Conservation (phyloP, 2,888 invertebrate species). For the Neria commutata region DNA sequence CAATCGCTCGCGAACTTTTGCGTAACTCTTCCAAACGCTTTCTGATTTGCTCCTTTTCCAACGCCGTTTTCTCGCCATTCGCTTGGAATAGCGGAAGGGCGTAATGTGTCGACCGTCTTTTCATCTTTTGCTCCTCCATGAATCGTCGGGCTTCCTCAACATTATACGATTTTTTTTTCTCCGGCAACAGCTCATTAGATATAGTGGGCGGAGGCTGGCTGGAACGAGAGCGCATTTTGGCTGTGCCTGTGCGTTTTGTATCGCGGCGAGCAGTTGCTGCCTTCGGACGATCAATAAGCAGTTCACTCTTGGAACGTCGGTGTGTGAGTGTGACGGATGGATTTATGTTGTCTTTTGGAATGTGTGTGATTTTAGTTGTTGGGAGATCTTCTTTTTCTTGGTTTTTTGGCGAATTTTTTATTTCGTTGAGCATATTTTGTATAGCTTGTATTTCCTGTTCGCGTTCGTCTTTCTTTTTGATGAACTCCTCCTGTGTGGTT, state of each 20-base stretch:
- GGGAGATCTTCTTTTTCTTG: neutral
- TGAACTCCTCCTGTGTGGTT: slow-evolving; percentile 28
- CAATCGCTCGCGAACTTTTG: slow-evolving; percentile 61
- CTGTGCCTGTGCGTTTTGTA: neutral
- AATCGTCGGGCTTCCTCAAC: slow-evolving; percentile 64
- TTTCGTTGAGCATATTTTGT: slow-evolving; percentile 42
- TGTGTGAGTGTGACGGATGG: neutral
- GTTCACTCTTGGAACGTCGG: slow-evolving; percentile 37
- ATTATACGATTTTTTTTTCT: slow-evolving; percentile 59
- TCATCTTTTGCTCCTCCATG: slow-evolving; percentile 66
- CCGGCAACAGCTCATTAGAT: slow-evolving; percentile 12
- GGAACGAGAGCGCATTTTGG: slow-evolving; percentile 33
- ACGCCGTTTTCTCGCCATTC: slow-evolving; percentile 16
- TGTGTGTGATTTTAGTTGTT: neutral
- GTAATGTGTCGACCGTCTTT: slow-evolving; percentile 54
- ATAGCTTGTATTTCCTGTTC: slow-evolving; percentile 42
- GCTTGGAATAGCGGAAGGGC: neutral
- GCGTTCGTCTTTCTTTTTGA: slow-evolving; percentile 40
- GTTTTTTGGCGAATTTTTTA: slow-evolving; percentile 30
- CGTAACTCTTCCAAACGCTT: slow-evolving; percentile 63
- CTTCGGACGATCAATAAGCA: slow-evolving; percentile 23
- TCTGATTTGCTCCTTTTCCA: slow-evolving; percentile 59
- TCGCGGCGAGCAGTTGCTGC: slow-evolving; percentile 21
- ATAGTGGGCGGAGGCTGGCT: slow-evolving; percentile 23
- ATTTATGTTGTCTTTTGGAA: neutral